These are phyloP conservation scores for Pogona vitticeps DNA, from an alignment of 2,113 vertebrate species.

Conservation along the genomic window DNA sequence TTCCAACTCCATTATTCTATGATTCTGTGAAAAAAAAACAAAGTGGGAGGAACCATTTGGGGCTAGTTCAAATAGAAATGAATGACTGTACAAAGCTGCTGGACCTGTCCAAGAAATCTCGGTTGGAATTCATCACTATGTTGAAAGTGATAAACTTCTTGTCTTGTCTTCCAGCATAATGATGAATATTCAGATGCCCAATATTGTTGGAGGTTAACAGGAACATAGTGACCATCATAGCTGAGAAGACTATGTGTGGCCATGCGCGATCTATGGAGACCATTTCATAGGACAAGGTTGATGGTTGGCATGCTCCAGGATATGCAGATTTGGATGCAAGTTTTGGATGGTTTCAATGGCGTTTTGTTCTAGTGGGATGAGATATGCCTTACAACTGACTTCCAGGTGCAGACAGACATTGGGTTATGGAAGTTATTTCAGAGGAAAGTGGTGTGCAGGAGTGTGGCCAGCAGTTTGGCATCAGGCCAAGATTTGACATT, in stretches of 20 bases:
- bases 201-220: not conserved
- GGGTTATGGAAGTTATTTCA: too few species aligned
- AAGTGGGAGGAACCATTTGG: not conserved
- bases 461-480: too few species aligned
- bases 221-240: slow-evolving; percentile 41
- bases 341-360: too few species aligned
- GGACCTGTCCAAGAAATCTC: not conserved
- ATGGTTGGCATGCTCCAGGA: too few species aligned
- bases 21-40: not conserved
- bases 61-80: not conserved
- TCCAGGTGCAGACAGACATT: too few species aligned
- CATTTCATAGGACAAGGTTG: too few species aligned
- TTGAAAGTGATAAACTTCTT: slow-evolving; percentile 4
- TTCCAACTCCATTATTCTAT: not conserved
- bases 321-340: too few species aligned
- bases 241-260: slow-evolving; percentile 30
- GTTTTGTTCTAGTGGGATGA: too few species aligned
- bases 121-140: not conserved
- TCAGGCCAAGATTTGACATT: too few species aligned
- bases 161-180: slow-evolving; percentile 33
- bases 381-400: too few species aligned
- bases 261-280: too few species aligned
- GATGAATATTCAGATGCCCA: slow-evolving; percentile 53
- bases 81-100: not conserved
- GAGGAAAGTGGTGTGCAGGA: too few species aligned